A percentile compares a stretch with the other conserved stretches of the same genome.
Conservation (phyloP, 2,113 vertebrate species). For the Typhlomys cinereus region DNA sequence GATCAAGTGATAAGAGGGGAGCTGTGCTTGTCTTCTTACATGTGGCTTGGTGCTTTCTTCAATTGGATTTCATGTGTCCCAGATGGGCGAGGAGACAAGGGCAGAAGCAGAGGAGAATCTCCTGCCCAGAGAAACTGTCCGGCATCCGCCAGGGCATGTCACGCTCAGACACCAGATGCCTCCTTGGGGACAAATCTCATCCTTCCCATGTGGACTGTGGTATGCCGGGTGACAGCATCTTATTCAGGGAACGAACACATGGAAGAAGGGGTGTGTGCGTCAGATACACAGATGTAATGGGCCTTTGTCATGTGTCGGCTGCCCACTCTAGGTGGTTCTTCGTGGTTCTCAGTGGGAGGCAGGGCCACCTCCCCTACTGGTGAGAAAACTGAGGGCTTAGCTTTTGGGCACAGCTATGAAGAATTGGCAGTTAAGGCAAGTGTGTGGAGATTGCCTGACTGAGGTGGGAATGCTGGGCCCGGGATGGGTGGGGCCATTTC, state of each 20-base stretch:
- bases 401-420: too few relatives aligned
- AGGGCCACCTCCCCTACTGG: background rate
- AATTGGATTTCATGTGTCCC: too few relatives aligned
- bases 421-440: too few relatives aligned
- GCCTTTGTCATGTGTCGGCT: background rate
- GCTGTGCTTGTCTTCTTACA: too few relatives aligned
- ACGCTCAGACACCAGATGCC: accelerated
- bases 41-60: background rate
- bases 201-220: too few relatives aligned
- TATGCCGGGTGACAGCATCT: accelerated
- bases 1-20: too few relatives aligned
- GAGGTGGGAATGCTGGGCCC: too few relatives aligned
- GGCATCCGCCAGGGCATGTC: too few relatives aligned
- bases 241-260: accelerated
- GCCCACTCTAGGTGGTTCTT: background rate
- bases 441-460: too few relatives aligned
- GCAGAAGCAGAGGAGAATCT: background rate
- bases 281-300: accelerated
- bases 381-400: too few relatives aligned
- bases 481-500: too few relatives aligned
- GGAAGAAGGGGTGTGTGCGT: accelerated
- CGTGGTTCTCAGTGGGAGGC: background rate
- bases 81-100: background rate
- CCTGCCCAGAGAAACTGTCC: background rate
- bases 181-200: accelerated